A percentile compares a stretch with the other conserved stretches of the same genome.
Evolutionary conservation across 1,140 invertebrate genomes (phyloP).

Genomic region (Carcinoscorpius rotundicauda): DNA sequence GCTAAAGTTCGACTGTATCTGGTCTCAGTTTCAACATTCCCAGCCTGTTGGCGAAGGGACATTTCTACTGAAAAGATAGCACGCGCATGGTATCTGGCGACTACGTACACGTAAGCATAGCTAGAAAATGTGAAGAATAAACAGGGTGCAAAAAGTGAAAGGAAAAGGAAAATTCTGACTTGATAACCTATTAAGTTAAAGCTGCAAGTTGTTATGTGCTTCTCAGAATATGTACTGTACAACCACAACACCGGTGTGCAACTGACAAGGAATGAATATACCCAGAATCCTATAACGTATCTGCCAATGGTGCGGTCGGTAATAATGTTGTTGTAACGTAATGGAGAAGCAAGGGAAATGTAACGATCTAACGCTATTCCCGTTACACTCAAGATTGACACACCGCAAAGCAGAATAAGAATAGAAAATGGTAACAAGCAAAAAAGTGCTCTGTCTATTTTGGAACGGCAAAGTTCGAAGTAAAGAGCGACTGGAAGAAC

Average conservation of each 20-base stretch:
- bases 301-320: slow-evolving; percentile 45
- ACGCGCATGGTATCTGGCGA: slow-evolving; percentile 48
- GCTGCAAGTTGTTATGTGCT: slow-evolving; percentile 6
- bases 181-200: slow-evolving; percentile 12
- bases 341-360: slow-evolving; percentile 47
- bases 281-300: slow-evolving; percentile 46
- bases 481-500: slow-evolving; percentile 54
- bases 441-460: slow-evolving; percentile 22
- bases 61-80: slow-evolving; percentile 51
- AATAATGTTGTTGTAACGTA: slow-evolving; percentile 45
- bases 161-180: slow-evolving; percentile 18
- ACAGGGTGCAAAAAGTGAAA: slow-evolving; percentile 40
- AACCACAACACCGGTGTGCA: slow-evolving; percentile 42
- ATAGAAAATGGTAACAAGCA: slow-evolving; percentile 48
- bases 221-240: slow-evolving; percentile 23
- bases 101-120: slow-evolving; percentile 51
- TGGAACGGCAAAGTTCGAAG: slow-evolving; percentile 40
- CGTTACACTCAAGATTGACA: slow-evolving; percentile 47
- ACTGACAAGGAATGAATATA: slow-evolving; percentile 44
- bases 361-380: slow-evolving; percentile 52
- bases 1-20: slow-evolving; percentile 49
- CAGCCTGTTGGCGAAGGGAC: slow-evolving; percentile 36
- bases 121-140: slow-evolving; percentile 43
- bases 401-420: slow-evolving; percentile 47
- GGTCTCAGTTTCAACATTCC: slow-evolving; percentile 29